Evolutionary conservation across 2,888 invertebrate species (phyloP), one percentile per base, ranked within the genome.

Genomic region (Apotomis betuletana): DNA sequence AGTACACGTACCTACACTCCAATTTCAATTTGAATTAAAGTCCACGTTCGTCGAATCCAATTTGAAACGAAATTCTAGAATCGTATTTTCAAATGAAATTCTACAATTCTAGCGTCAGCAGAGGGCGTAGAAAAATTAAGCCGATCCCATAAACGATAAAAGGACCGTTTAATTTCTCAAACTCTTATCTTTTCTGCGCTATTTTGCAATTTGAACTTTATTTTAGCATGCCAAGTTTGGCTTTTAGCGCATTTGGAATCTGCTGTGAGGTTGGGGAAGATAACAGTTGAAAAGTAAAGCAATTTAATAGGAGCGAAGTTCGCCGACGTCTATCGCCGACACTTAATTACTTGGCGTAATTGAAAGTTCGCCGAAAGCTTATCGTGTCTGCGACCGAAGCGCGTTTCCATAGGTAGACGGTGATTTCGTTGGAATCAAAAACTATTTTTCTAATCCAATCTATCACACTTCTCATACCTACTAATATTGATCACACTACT

Each of bases 321-420:
- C 81, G 85, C 82, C 83, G 82, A 72, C 84, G 82, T 86, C 86
- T 82, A 79, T 76, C 75, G 77, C 83, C 80, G 83, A 80, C 88
- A 87, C 88, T 89, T 90, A 90, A 92, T 91, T 91, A 89, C 87
- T 84, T 77, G 79, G 80, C 75, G 81, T 90, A 90, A 90, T 90
- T 90, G 90, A 91, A 91, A 90, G 87, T 90, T 89, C 76, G 69
- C 70, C 73, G 65, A 74, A 76, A 82, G 80, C 82, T 83, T 83
- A 85, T 85, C 83, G 83, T 80, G 84, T 82, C 84, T 85, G 81
- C 77, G 73, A 79, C 76, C 74, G 78, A 70, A 67, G 54, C 73
- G 73, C 62, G 75, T 70, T 67, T 70, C 73, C 75, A 73, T 54
- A 58, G 38, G 4, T 57, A 13, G 52, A 15, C 57, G 70, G 5